Conservation (phyloP, 2,113 vertebrate species). For the Mustela nigripes region DNA sequence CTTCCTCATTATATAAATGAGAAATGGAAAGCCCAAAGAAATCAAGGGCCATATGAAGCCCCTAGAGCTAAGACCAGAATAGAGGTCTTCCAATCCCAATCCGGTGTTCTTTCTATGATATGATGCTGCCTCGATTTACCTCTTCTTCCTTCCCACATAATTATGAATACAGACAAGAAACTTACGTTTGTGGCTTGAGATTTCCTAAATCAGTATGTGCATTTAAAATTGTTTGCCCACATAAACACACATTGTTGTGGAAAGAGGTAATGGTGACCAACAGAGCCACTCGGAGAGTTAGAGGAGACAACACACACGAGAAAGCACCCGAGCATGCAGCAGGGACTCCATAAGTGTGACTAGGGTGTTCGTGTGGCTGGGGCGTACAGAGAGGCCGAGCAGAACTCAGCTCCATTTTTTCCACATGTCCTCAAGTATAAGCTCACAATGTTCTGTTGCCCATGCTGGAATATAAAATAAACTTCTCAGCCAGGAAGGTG, state of each 20-base stretch:
- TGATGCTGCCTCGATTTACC: not conserved
- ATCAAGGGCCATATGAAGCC: not conserved
- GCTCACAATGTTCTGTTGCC: constrained; percentile 34
- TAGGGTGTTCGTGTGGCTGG: not conserved
- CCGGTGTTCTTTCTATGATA: not conserved
- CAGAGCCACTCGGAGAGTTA: not conserved
- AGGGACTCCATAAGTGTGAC: not conserved
- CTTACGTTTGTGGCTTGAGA: not conserved
- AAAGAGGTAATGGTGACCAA: not conserved
- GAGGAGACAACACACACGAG: not conserved
- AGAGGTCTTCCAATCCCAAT: not conserved
- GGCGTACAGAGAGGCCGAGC: not conserved
- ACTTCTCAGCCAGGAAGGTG: constrained; percentile 68
- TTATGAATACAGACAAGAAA: constrained; percentile 51
- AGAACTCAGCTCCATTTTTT: constrained; percentile 22
- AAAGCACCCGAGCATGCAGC: not conserved
- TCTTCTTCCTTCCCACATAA: not conserved
- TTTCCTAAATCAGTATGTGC: constrained; percentile 15
- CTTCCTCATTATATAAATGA: not conserved
- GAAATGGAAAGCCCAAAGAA: constrained; percentile 22
- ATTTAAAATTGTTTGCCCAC: not conserved
- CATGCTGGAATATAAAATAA: constrained; percentile 60
- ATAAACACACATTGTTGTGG: not conserved
- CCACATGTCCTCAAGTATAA: not conserved
- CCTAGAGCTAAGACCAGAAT: constrained; percentile 35